A percentile compares a stretch with the other conserved stretches of the same genome.
Evolutionary conservation across 2,888 invertebrate species (phyloP).

Genomic region (Emmelina monodactyla): DNA sequence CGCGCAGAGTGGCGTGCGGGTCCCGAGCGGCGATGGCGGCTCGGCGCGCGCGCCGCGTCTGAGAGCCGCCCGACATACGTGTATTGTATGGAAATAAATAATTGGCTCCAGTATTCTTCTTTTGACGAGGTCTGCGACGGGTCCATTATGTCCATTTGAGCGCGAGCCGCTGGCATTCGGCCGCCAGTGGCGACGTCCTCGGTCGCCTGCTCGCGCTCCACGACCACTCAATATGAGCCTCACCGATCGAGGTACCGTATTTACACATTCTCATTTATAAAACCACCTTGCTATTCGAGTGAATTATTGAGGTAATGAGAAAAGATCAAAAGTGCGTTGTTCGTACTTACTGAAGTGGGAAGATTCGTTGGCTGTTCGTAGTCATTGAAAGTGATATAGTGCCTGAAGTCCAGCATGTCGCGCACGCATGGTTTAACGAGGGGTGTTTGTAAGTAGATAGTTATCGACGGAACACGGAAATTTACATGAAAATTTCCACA

Average conservation of each 20-base stretch:
- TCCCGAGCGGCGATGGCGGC: constrained; percentile 18
- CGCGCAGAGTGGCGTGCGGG: constrained; percentile 14
- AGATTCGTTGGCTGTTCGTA: too few species aligned
- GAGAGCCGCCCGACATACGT: constrained; percentile 45
- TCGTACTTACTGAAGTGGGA: too few species aligned
- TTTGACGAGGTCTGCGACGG: constrained; percentile 58
- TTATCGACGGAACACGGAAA: too few species aligned
- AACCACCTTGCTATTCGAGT: too few species aligned
- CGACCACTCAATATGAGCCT: constrained; percentile 46
- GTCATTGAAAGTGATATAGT: too few species aligned
- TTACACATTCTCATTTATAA: too few species aligned
- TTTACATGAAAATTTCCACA: too few species aligned
- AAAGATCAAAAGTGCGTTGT: too few species aligned
- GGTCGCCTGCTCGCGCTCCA: constrained; percentile 49
- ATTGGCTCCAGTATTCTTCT: constrained; percentile 61
- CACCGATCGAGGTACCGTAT: constrained; percentile 48
- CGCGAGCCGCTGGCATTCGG: constrained; percentile 53
- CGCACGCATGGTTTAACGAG: too few species aligned
- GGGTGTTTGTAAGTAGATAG: too few species aligned
- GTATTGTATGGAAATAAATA: constrained; percentile 62
- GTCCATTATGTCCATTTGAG: constrained; percentile 57
- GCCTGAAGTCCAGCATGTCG: too few species aligned
- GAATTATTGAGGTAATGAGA: too few species aligned
- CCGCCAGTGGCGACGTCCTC: constrained; percentile 56
- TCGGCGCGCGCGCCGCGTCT: constrained; percentile 31